A percentile compares a stretch with the other conserved stretches of the same genome.
These are phyloP conservation scores for Manis crassicaudata DNA, from an alignment of 2,797 vertebrate species.

Conservation along the genomic window DNA sequence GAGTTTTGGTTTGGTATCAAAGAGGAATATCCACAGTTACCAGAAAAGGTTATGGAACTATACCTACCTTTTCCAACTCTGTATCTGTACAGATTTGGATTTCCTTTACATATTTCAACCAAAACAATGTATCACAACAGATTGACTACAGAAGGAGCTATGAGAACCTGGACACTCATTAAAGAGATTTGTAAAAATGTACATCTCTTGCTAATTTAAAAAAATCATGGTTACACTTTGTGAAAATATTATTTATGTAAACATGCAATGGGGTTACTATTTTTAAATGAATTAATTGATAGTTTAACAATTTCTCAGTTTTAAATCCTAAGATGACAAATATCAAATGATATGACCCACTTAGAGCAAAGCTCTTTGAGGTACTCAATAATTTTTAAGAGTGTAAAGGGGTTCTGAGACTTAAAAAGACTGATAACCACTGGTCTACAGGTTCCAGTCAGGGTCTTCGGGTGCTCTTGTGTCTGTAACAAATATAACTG, in stretches of 20 bases:
- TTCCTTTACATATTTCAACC: slow-evolving; percentile 34
- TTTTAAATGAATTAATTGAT: neutral
- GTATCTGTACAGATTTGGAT: neutral
- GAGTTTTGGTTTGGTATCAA: neutral
- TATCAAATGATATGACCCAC: neutral
- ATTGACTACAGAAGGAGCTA: neutral
- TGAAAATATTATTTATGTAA: slow-evolving; percentile 17
- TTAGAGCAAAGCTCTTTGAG: neutral
- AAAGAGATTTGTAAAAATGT: slow-evolving; percentile 34
- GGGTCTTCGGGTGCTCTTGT: neutral
- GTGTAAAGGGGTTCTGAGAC: neutral
- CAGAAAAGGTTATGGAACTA: slow-evolving; percentile 8
- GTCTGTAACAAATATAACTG: neutral
- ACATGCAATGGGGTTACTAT: neutral
- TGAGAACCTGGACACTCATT: neutral
- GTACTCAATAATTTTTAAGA: neutral
- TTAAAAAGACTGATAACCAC: neutral
- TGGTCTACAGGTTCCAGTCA: neutral
- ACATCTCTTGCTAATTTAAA: neutral
- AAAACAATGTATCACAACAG: neutral
- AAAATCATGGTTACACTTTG: neutral
- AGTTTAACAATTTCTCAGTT: neutral
- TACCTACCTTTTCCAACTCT: neutral
- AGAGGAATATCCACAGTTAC: neutral
- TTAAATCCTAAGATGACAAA: neutral